Base-by-base conservation (phyloP, 2,888 invertebrate species). In the Polyommatus iphigenia region DNA sequence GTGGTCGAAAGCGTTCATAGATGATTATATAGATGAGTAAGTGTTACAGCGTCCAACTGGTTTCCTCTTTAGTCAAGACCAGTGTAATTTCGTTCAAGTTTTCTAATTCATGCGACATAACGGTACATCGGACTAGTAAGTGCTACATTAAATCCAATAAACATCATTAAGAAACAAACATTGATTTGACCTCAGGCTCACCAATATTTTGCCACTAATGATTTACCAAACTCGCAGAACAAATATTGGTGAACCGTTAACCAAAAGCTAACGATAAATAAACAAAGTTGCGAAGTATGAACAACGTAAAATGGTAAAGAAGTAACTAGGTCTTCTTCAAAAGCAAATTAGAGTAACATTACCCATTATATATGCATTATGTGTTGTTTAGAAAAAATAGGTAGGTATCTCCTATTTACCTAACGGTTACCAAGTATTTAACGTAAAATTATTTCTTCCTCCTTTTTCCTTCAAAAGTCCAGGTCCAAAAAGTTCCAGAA, bases 91-190 rank as follows among this genome's bases (percentile, higher is more conserved):
- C 18, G 6, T 67, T 29, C 67, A 29, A 32, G 67, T 67, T 67
- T 67, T 67, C 67, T 67, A 67, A 67, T 29, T 29, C 67, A 15
- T 67, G 29, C 67, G 13, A 67, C 67, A 15, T 67, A 67, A 67
- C 29, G 62, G 24, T 62, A 4, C 5, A 67, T 15, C 29, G 20
- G 67, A 29, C 15, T 18, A 54, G 67, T 67, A 29, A 67, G 7
- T 32, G 15, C 18, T 67, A 67, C 67, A 32, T 15, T 29, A 15
- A 32, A 67, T 67, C 10, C 29, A 67, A 67, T 67, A 29, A 67
- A 67, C 18, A 67, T 67, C 5, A 67, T 67, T 29, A 29, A 29
- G 29, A 67, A 29, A 67, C 6, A 67, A 67, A 67, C 15, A 67
- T 67, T 67, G 29, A 29, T 67, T 67, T 67, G 24, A 32, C 29